Evolutionary conservation across 2,797 vertebrate species (phyloP).

Genomic region (Artibeus jamaicensis): DNA sequence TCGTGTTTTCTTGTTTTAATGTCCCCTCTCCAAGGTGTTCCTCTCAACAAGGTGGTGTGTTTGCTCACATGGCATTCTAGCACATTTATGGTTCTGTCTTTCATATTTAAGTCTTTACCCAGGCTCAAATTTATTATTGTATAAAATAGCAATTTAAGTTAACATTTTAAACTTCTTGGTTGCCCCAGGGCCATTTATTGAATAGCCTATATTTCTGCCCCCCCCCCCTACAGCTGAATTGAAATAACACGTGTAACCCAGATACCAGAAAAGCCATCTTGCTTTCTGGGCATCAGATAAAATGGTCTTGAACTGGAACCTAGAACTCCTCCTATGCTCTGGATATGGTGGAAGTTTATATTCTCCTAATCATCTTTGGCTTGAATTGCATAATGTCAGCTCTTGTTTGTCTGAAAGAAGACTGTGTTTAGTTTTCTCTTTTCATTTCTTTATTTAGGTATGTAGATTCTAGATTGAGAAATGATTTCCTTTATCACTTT

Average conservation of each 20-base stretch:
- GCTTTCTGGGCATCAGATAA: background rate
- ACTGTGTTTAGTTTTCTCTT: background rate
- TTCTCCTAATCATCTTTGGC: background rate
- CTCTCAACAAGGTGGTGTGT: background rate
- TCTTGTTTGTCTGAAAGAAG: background rate
- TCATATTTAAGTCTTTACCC: background rate
- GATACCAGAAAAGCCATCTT: background rate
- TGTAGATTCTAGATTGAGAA: background rate
- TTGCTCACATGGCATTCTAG: background rate
- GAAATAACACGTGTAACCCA: background rate
- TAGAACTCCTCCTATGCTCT: background rate
- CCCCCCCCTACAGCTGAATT: background rate
- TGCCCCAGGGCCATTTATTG: background rate
- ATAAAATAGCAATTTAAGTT: slow-evolving; percentile 6
- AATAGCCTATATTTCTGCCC: background rate
- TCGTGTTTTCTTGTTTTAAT: background rate
- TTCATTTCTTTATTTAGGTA: background rate
- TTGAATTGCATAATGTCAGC: background rate
- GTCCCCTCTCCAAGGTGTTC: background rate
- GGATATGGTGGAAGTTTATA: background rate
- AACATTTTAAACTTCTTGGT: background rate
- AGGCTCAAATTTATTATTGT: background rate
- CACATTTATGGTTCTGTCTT: background rate
- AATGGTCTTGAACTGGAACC: background rate
- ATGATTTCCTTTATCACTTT: background rate